These are phyloP conservation scores for Holotrichia oblita DNA, from an alignment of 1,140 invertebrate genomes.

Conservation along the genomic window DNA sequence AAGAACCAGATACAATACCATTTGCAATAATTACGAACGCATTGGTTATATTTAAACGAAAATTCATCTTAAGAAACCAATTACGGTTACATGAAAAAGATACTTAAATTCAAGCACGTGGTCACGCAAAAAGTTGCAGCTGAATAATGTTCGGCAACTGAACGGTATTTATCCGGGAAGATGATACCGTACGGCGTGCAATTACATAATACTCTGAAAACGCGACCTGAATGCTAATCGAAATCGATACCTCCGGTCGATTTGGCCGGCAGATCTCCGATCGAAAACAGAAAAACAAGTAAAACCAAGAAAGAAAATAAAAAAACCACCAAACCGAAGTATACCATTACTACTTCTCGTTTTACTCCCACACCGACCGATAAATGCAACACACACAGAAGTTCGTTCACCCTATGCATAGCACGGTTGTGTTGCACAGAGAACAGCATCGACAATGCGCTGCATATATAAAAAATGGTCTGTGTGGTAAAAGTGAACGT, in stretches of 20 bases:
- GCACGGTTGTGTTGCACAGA: background rate
- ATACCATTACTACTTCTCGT: conserved; percentile 8
- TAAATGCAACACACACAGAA: conserved; percentile 8
- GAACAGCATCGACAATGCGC: conserved; percentile 20
- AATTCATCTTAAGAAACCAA: too few species aligned
- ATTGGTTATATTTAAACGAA: too few species aligned
- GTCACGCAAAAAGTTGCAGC: too few species aligned
- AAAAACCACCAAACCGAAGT: conserved; percentile 8
- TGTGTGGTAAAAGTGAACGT: conserved; percentile 34
- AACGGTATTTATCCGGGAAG: too few species aligned
- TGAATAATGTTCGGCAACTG: too few species aligned
- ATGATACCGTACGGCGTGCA: too few species aligned
- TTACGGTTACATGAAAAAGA: too few species aligned
- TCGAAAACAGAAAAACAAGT: background rate
- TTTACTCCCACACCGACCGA: conserved; percentile 15
- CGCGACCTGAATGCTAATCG: background rate
- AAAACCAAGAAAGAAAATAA: background rate
- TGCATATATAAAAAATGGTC: conserved; percentile 15
- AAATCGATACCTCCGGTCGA: background rate
- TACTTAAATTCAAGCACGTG: too few species aligned
- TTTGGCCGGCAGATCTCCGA: background rate
- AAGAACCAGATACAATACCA: too few species aligned
- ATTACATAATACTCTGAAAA: background rate
- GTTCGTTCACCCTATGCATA: conserved; percentile 16
- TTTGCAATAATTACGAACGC: too few species aligned